A percentile compares a stretch with the other conserved stretches of the same genome.
Evolutionary conservation across 2,797 vertebrate genomes (phyloP).

Genomic region (Tadarida brasiliensis): DNA sequence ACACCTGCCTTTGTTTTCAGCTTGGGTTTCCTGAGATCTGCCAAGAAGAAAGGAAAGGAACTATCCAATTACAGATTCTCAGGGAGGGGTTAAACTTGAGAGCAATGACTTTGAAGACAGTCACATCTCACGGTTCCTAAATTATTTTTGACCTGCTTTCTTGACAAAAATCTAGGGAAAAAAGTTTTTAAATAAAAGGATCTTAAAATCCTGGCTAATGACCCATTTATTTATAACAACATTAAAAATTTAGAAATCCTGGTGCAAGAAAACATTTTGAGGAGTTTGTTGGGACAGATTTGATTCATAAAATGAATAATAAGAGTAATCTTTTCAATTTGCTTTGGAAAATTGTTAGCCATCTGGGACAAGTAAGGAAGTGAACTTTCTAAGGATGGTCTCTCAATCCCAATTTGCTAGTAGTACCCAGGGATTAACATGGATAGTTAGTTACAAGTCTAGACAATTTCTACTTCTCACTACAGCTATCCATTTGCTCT

Average conservation of each 20-base stretch:
- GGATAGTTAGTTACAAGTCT: too few relatives aligned
- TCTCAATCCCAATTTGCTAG: not conserved
- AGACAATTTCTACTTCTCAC: not conserved
- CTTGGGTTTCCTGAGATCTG: not conserved
- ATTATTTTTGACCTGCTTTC: not conserved
- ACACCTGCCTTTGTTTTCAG: not conserved
- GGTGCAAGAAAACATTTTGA: not conserved
- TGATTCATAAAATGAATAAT: not conserved
- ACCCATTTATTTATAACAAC: not conserved
- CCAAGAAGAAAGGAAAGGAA: not conserved
- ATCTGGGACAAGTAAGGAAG: not conserved
- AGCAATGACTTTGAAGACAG: not conserved
- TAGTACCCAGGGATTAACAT: not conserved
- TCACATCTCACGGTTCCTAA: not conserved
- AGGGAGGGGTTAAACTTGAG: not conserved
- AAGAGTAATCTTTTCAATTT: not conserved
- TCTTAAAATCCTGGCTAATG: not conserved
- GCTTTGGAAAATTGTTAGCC: not conserved
- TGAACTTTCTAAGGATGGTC: not conserved
- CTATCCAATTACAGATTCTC: not conserved
- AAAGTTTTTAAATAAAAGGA: constrained; percentile 23
- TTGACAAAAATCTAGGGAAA: not conserved
- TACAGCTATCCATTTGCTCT: not conserved
- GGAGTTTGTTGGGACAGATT: not conserved
- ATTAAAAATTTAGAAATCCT: constrained; percentile 39